These are phyloP conservation scores for Platysternon megacephalum DNA, from an alignment of 2,113 vertebrate species.

Conservation along the genomic window DNA sequence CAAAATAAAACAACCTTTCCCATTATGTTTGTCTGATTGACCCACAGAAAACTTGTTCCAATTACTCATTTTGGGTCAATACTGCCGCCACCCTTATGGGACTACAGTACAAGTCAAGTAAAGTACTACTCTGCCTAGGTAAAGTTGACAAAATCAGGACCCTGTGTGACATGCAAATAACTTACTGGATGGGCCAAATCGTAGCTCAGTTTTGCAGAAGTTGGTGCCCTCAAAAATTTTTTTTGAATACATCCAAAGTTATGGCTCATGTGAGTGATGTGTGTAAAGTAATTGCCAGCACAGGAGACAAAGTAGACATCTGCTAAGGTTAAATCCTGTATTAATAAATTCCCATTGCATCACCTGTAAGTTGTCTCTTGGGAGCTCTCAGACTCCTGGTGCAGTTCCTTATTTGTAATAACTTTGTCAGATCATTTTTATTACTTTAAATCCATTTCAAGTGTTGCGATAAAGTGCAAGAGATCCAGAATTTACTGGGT, in stretches of 20 bases:
- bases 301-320: not conserved
- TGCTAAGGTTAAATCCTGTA: not conserved
- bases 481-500: not conserved
- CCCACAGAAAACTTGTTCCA: not conserved
- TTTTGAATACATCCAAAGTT: slow-evolving; percentile 1
- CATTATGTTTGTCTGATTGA: not conserved
- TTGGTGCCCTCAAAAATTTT: not conserved
- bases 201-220: not conserved
- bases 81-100: not conserved
- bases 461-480: not conserved
- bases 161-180: not conserved
- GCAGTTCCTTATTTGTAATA: not conserved
- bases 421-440: not conserved
- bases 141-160: not conserved
- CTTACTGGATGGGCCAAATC: not conserved
- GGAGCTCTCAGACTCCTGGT: not conserved
- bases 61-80: not conserved
- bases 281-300: not conserved
- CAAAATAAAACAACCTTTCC: not conserved
- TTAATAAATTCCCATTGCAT: not conserved
- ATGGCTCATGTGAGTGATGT: not conserved
- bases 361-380: not conserved
- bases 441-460: not conserved
- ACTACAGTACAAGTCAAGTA: not conserved
- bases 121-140: not conserved